Evolutionary conservation across 2,113 vertebrate species (phyloP).

Genomic region (Mormyrus lacerda): DNA sequence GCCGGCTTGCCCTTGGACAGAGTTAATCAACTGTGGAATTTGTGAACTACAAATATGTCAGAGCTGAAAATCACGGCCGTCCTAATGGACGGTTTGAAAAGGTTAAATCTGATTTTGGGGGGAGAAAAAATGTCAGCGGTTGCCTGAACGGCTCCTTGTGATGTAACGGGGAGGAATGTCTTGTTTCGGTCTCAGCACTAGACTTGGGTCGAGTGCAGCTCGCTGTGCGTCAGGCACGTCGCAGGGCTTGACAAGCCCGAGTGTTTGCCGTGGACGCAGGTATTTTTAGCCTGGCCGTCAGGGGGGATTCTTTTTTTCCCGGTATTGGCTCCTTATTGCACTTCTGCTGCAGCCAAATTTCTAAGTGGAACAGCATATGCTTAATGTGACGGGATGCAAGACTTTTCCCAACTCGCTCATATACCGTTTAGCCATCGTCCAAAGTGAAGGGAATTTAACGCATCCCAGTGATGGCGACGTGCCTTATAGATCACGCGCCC

Average conservation of each 20-base stretch:
- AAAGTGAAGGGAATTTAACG: not conserved
- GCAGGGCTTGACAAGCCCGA: slow-evolving; percentile 81
- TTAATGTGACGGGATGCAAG: not conserved
- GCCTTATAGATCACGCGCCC: not conserved
- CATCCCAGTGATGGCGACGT: not conserved
- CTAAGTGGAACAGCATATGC: not conserved
- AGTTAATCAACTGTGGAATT: slow-evolving; percentile 85
- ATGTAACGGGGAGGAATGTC: slow-evolving; percentile 95
- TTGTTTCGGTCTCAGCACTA: slow-evolving; percentile 97
- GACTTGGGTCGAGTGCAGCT: slow-evolving; percentile 82
- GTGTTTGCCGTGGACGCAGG: slow-evolving; percentile 70
- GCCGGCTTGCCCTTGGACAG: slow-evolving; percentile 64
- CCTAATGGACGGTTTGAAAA: slow-evolving; percentile 97
- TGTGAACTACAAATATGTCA: slow-evolving; percentile 91
- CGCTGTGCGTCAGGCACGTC: slow-evolving; percentile 74
- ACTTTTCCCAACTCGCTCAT: not conserved
- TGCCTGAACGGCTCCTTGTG: slow-evolving; percentile 93
- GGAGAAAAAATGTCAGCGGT: slow-evolving; percentile 75
- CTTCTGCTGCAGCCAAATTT: not conserved
- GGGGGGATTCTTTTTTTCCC: not conserved
- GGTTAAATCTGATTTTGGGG: slow-evolving; percentile 87
- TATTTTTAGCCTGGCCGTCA: not conserved
- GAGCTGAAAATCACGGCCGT: slow-evolving; percentile 94
- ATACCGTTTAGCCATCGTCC: not conserved
- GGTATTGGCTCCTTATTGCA: not conserved